Base-by-base conservation (phyloP, 2,113 vertebrate species). In the Pungitius pungitius region DNA sequence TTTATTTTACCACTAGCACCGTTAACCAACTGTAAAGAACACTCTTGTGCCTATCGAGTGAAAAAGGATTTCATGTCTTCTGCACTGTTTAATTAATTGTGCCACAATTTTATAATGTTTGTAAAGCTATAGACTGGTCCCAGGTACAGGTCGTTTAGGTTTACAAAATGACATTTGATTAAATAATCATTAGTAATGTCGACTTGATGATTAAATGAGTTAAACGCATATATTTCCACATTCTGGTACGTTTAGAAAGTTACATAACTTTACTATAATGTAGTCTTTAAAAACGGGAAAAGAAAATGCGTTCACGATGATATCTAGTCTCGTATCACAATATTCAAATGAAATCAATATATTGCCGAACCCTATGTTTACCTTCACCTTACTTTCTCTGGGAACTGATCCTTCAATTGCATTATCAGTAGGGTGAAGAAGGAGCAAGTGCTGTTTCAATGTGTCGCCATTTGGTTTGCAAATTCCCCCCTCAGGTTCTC, bases 381-480 rank as follows among this genome's bases (percentile, higher is more conserved):
- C 49, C 35, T 49, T 62, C 8, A 35, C 67, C 63, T 33, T 42
- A 14, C 33, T 68, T 58, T 54, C 69, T 22, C 13, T 30, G 39
- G 45, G 77, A 78, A 69, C 67, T 43, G 52, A 66, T 85, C 69
- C 71, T 73, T 74, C 35, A 45, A 70, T 63, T 58, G 66, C 63
- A 35, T 72, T 59, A 49, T 74, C 45, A 69, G 24, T 26, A 51
- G 66, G 61, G n/a, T 61, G 33, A 74, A 75, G 60, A 73, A 75
- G 56, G 73, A 58, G 37, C 7, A 2, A 70, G 74, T 40, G 59
- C 54, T 58, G 52, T 81, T 78, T 68, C 39, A 66, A 11, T 42
- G n/a, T 56, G 58, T 62, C 12, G 0, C 62, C 58, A 84, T 82
- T 84, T 85, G 78, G 76, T 73, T 87, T 85, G 67, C 60, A 84